Evolutionary conservation across 2,888 invertebrate genomes (phyloP).

Genomic region (Agrochola lychnidis): DNA sequence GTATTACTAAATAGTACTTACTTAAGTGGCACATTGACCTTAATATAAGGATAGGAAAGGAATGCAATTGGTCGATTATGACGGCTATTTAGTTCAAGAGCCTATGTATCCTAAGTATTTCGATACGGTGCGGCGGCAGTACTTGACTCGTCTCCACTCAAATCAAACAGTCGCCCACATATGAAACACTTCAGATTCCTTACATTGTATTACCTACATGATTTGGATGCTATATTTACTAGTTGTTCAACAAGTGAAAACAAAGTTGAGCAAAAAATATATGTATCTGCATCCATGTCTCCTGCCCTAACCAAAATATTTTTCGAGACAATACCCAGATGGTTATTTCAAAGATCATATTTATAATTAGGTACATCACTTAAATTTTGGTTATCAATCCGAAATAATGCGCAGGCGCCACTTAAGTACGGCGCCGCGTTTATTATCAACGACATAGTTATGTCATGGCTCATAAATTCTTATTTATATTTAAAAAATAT

Average conservation of each 20-base stretch:
- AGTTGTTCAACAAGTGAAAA: background rate
- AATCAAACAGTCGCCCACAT: conserved; percentile 5
- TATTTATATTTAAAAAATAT: background rate
- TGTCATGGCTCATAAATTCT: background rate
- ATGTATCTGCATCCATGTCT: too few species aligned
- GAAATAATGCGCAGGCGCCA: background rate
- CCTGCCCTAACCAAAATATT: background rate
- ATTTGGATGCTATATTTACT: background rate
- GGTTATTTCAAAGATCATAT: background rate
- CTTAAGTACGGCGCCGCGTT: conserved; percentile 1
- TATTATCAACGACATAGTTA: conserved; percentile 9
- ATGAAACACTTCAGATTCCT: conserved; percentile 45
- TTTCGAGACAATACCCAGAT: background rate
- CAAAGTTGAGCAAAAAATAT: background rate
- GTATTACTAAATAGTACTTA: background rate
- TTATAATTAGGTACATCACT: background rate
- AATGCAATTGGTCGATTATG: conserved; percentile 15
- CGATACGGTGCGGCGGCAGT: conserved; percentile 4
- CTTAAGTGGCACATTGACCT: background rate
- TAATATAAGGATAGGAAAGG: background rate
- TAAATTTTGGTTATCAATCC: background rate
- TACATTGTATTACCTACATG: conserved; percentile 18
- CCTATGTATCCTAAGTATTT: conserved; percentile 15
- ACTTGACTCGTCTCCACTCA: conserved; percentile 32
- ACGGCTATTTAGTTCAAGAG: conserved; percentile 21